These are phyloP conservation scores for Sarotherodon lohbergeri DNA, from an alignment of 2,113 vertebrate genomes.

Conservation along the genomic window DNA sequence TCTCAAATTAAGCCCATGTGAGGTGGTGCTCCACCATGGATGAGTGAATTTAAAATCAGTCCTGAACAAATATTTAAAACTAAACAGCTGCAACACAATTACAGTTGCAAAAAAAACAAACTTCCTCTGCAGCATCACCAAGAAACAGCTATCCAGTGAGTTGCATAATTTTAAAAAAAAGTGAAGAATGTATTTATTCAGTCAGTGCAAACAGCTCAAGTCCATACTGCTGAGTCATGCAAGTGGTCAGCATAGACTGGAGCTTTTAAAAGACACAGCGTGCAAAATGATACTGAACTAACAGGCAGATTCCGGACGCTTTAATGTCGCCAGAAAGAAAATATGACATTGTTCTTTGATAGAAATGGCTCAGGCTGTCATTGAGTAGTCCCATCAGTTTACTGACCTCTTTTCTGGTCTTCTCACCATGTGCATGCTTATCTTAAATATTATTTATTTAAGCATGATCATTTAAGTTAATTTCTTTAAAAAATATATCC, in stretches of 20 bases:
- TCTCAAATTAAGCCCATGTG: neutral
- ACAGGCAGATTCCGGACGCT: neutral
- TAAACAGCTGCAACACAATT: neutral
- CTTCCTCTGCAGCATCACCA: neutral
- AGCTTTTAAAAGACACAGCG: neutral
- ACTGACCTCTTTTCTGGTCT: neutral
- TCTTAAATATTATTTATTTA: neutral
- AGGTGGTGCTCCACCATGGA: neutral
- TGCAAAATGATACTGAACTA: conserved; percentile 22
- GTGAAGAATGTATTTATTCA: neutral
- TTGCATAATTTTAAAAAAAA: neutral
- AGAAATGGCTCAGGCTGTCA: neutral
- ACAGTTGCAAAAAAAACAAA: neutral
- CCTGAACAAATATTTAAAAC: neutral
- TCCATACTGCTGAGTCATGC: conserved; percentile 32
- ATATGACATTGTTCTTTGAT: neutral
- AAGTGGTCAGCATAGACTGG: neutral
- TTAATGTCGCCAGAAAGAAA: neutral
- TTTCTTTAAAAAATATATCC: neutral
- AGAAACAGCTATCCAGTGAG: neutral
- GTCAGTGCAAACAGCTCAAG: conserved; percentile 40
- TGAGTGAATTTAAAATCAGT: neutral
- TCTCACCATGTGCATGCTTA: neutral
- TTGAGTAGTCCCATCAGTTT: neutral
- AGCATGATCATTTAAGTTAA: neutral